Evolutionary conservation across 1,140 invertebrate species (phyloP).

Genomic region (Drosophila nasuta): DNA sequence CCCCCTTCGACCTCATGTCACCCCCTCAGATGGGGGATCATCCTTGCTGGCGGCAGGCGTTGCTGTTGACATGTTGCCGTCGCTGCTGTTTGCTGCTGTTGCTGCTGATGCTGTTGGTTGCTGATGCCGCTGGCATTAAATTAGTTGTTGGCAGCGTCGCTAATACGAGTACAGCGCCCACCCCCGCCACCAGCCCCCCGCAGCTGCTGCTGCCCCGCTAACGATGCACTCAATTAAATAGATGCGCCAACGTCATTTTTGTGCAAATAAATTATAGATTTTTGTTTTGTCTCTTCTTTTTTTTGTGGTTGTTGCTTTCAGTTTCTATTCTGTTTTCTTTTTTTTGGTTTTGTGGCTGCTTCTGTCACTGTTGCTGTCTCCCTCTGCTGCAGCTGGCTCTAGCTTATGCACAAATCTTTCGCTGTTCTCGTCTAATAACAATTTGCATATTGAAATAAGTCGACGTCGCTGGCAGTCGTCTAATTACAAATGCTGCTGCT

Average conservation of each 20-base stretch:
- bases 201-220: conserved; percentile 45
- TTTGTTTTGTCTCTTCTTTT: conserved; percentile 57
- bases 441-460: conserved; percentile 62
- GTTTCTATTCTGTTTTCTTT: conserved; percentile 45
- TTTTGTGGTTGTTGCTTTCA: conserved; percentile 26
- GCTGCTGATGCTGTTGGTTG: conserved; percentile 36
- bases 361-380: conserved; percentile 39
- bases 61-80: conserved; percentile 44
- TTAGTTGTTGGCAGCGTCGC: conserved; percentile 78
- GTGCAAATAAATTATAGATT: conserved; percentile 75
- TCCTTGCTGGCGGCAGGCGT: conserved; percentile 65
- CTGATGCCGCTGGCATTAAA: conserved; percentile 70
- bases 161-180: conserved; percentile 57
- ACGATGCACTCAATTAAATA: conserved; percentile 80
- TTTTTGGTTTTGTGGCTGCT: conserved; percentile 10
- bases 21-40: conserved; percentile 28
- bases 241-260: conserved; percentile 57
- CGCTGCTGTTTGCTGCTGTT: conserved; percentile 38
- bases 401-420: conserved; percentile 44
- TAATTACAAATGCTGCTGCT: conserved; percentile 50
- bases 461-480: conserved; percentile 31
- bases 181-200: conserved; percentile 23
- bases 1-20: conserved; percentile 2
- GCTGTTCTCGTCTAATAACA: conserved; percentile 45
- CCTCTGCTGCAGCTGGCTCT: conserved; percentile 36